Percentiles rank a stretch among this genome's conserved stretches.
These are phyloP conservation scores for Potamarius usumacintae DNA, from an alignment of 2,113 vertebrate genomes.

Conservation along the genomic window DNA sequence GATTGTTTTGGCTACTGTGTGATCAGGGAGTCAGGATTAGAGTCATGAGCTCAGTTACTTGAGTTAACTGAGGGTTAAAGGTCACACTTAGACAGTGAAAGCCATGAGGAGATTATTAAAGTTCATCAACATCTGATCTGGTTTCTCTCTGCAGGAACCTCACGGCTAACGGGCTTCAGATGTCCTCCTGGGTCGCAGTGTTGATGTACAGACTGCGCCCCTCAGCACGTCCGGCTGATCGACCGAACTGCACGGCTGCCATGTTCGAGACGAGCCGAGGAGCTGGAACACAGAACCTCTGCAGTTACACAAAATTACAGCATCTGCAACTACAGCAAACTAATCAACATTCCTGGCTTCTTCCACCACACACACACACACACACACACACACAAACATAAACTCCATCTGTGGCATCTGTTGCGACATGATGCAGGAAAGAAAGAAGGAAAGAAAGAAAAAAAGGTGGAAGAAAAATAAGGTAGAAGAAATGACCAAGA, in stretches of 20 bases:
- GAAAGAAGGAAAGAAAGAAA: neutral
- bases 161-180: neutral
- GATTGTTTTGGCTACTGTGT: slow-evolving; percentile 19
- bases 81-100: neutral
- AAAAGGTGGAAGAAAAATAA: neutral
- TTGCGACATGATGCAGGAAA: neutral
- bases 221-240: too few relatives aligned
- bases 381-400: slow-evolving; percentile 3
- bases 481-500: neutral
- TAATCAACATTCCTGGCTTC: slow-evolving; percentile 75
- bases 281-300: neutral
- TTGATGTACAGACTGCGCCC: neutral
- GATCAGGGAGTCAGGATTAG: neutral
- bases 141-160: slow-evolving; percentile 8
- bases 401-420: slow-evolving; percentile 41
- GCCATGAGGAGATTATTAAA: slow-evolving; percentile 11
- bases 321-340: slow-evolving; percentile 72
- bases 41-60: slow-evolving; percentile 2
- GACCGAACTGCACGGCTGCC: too few relatives aligned
- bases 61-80: neutral
- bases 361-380: slow-evolving; percentile 41
- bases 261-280: neutral
- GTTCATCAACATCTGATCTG: slow-evolving; percentile 18
- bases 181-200: slow-evolving; percentile 3
- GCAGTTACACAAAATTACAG: neutral